Conservation (phyloP, 2,113 vertebrate genomes). For the Spilogale gracilis region DNA sequence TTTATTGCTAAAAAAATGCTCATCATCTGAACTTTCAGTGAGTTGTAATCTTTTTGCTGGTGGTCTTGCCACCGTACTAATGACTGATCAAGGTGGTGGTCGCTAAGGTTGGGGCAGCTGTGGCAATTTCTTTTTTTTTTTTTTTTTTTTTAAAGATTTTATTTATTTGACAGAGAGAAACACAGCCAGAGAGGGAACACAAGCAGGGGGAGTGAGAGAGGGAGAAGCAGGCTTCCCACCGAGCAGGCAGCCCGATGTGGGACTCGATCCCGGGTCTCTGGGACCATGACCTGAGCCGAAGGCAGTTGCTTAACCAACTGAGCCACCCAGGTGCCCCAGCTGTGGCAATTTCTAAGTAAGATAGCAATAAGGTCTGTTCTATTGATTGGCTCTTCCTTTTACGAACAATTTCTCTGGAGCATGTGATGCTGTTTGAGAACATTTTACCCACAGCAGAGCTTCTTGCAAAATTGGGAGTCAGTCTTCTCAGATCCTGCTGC, state of each 20-base stretch:
- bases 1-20: neutral
- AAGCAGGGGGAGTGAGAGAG: too few species aligned
- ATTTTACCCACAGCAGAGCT: neutral
- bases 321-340: too few species aligned
- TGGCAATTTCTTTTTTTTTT: neutral
- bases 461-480: neutral
- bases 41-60: neutral
- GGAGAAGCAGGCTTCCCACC: too few species aligned
- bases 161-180: too few species aligned
- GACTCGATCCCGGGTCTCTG: too few species aligned
- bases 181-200: too few species aligned
- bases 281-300: too few species aligned
- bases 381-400: neutral
- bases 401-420: neutral
- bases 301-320: too few species aligned
- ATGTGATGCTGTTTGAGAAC: neutral
- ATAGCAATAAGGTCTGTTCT: neutral
- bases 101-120: neutral
- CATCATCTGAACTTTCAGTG: neutral
- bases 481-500: neutral
- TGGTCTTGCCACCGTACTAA: neutral
- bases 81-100: neutral
- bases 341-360: neutral
- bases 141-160: too few species aligned
- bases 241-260: too few species aligned